A percentile compares a stretch with the other conserved stretches of the same genome.
Conservation (phyloP, 2,797 vertebrate species). For the Spinibarbus caldwelli region DNA sequence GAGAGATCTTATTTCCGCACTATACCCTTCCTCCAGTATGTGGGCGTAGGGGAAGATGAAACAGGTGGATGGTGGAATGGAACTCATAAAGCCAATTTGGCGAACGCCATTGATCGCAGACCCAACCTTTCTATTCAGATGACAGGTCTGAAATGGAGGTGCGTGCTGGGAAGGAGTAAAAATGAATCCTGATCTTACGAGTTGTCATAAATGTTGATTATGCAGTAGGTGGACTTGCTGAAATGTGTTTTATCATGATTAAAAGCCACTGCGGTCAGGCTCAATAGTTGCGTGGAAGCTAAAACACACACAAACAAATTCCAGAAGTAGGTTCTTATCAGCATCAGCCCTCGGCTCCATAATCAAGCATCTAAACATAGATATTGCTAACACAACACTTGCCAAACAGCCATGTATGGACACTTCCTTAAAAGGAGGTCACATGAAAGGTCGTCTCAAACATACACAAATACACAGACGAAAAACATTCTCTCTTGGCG, state of each 20-base stretch:
- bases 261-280: background rate
- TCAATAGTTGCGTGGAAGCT: background rate
- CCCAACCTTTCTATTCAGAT: background rate
- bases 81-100: constrained; percentile 23
- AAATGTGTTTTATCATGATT: constrained; percentile 11
- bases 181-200: background rate
- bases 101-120: background rate
- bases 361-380: constrained; percentile 10
- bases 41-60: background rate
- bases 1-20: constrained; percentile 18
- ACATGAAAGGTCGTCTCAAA: background rate
- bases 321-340: constrained; percentile 2
- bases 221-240: constrained; percentile 5
- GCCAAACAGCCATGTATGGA: background rate
- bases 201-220: background rate
- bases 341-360: background rate
- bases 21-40: background rate
- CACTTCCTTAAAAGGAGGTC: background rate
- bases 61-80: constrained; percentile 15
- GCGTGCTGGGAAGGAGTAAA: background rate
- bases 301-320: background rate
- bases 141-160: constrained; percentile 32
- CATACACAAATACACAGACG: constrained; percentile 13
- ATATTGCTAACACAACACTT: background rate
- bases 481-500: background rate